Evolutionary conservation across 2,888 invertebrate species (phyloP), one percentile per base, ranked within the genome.

Genomic region (Epistrophella euchroma): DNA sequence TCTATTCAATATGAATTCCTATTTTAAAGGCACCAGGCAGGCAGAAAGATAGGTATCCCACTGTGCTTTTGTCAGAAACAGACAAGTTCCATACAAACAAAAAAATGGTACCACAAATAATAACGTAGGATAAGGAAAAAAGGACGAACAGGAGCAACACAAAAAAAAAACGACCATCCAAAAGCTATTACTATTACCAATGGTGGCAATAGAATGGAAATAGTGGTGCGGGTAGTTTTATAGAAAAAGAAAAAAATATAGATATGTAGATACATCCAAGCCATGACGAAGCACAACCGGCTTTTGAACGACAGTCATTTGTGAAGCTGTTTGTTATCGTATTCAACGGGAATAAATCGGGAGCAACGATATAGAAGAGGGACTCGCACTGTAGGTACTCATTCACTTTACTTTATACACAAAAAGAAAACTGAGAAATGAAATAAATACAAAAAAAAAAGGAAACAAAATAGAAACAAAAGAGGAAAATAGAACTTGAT

Each of bases 41-140:
- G 66, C 66, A 68, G 64, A 64, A 79, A 58, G 55, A 72, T n/a
- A 80, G 55, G 76, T 40, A 56, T 73, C 76, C 80, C 52, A 68
- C 68, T 55, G 72, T 60, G 75, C 45, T 73, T 22, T 71, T 62
- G 85, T 55, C 81, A 68, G 70, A 10, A 85, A 43, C 81, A 81
- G 72, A 73, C 76, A 81, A 55, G 40, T 66, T 68, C 68, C 43
- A 76, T 76, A 60, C 4, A 35, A 37, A 19, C n/a, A 68, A 80
- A 75, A 66, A 80, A 85, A 60, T 76, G 50, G 60, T 68, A 80
- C 71, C 71, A 84, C 71, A 84, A 84, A 84, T 76, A 80, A 80
- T 72, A 85, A 68, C 40, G 47, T 43, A 62, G 74, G 35, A 56
- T 68, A 47, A 47, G 43, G 32, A 37, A 66, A 76, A 64, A 68